These are phyloP conservation scores for Cephus spinipes DNA, from an alignment of 2,888 invertebrate genomes.

Conservation along the genomic window DNA sequence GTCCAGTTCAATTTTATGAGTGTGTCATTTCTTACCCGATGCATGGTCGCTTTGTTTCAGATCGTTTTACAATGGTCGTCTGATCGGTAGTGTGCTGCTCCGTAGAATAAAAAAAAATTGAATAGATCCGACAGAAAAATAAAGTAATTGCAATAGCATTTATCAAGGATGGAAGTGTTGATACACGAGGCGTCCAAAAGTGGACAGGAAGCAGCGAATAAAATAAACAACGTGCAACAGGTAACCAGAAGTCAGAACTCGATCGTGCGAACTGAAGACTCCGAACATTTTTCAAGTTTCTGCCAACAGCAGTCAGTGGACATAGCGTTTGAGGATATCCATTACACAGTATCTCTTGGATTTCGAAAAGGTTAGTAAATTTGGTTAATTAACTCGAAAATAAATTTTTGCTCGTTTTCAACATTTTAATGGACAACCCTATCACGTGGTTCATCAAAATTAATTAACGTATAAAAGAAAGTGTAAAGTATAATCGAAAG, in stretches of 20 bases:
- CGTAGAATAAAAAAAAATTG: background rate
- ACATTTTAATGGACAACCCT: too few relatives aligned
- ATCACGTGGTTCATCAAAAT: background rate
- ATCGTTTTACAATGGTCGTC: background rate
- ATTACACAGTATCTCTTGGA: slow-evolving; percentile 79
- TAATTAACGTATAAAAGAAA: slow-evolving; percentile 18
- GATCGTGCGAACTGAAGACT: background rate
- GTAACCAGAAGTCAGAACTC: background rate
- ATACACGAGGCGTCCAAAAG: slow-evolving; percentile 58
- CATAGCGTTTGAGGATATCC: slow-evolving; percentile 80
- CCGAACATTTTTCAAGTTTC: slow-evolving; percentile 28
- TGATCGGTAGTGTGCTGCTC: background rate
- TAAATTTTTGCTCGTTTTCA: background rate
- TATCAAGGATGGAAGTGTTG: slow-evolving; percentile 54
- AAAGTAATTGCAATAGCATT: background rate
- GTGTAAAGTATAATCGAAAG: slow-evolving; percentile 12
- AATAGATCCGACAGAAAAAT: background rate
- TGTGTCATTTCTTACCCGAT: background rate
- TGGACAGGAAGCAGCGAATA: slow-evolving; percentile 24
- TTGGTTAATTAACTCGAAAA: background rate
- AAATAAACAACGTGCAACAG: slow-evolving; percentile 5
- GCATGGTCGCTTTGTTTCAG: background rate
- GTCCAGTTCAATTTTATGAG: background rate
- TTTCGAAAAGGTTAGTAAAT: slow-evolving; percentile 75
- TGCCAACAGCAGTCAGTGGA: slow-evolving; percentile 71